phyloP scores from a whole-genome alignment of 2,797 vertebrate genomes.

The Poeciliopsis paucimaculata region DNA sequence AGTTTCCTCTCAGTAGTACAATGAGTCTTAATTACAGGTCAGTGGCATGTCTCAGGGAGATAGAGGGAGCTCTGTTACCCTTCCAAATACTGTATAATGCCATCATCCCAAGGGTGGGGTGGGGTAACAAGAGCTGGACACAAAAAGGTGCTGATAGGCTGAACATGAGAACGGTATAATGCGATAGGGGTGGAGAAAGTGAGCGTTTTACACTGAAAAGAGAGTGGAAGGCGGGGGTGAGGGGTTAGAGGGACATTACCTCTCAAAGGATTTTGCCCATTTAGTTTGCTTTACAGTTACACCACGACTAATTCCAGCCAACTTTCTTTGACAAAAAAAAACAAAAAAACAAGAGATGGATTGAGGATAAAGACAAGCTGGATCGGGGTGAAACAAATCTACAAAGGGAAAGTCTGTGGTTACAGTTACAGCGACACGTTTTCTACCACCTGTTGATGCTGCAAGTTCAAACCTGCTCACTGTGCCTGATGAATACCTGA shows the following conservation, averaged over 20 bases:
- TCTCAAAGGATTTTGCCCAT: conserved; percentile 60
- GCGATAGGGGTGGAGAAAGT: conserved; percentile 70
- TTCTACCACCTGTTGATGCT: conserved; percentile 13
- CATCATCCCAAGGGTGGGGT: conserved; percentile 80
- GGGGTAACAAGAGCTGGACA: conserved; percentile 73
- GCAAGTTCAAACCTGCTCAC: neutral
- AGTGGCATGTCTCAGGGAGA: conserved; percentile 79
- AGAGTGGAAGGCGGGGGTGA: conserved; percentile 12
- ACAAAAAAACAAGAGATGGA: conserved; percentile 23
- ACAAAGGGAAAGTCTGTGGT: neutral
- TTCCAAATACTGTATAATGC: conserved; percentile 82
- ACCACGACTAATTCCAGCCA: conserved; percentile 40
- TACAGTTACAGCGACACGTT: conserved; percentile 11
- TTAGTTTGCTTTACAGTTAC: conserved; percentile 38
- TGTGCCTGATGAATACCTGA: neutral
- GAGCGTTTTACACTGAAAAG: conserved; percentile 64
- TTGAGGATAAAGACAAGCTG: conserved; percentile 8
- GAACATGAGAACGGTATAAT: conserved; percentile 74
- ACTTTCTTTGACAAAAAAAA: conserved; percentile 39
- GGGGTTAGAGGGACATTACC: conserved; percentile 65
- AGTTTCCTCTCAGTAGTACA: conserved; percentile 76
- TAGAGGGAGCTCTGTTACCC: conserved; percentile 80
- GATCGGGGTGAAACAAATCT: conserved; percentile 2
- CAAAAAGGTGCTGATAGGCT: conserved; percentile 79
- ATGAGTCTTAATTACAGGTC: conserved; percentile 82